Evolutionary conservation across 2,888 invertebrate species (phyloP), one percentile per base, ranked within the genome.

Genomic region (Busseola fusca): DNA sequence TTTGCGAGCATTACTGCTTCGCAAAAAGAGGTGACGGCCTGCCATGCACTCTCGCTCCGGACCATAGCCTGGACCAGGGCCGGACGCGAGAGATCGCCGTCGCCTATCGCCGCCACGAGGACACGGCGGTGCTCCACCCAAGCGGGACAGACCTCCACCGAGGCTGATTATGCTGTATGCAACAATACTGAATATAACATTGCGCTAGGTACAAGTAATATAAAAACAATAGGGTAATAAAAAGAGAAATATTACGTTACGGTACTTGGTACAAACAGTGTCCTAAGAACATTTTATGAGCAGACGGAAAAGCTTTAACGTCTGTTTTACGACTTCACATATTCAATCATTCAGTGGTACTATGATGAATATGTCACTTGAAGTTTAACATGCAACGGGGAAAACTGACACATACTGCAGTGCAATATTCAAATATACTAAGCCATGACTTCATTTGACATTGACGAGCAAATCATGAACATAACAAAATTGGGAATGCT

Each of bases 231-330:
- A 63, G 12, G 14, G 7, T 18, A 54, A 16, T 48, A 40, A 59
- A 59, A 18, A 58, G 40, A 34, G 0, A 12, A 10, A 56, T 70
- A 37, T 34, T 27, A n/a, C 37, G 40, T 50, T 40, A 64, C 34
- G 18, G 57, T 56, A 58, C 27, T 21, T 45, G 21, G 14, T 48
- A 18, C 34, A 30, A 59, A 50, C 27, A 34, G 27, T 65, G 40
- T 27, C 52, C 25, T 34, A 25, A 45, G 25, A 40, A 52, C 16
- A 54, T 45, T 62, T 79, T 68, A 69, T 79, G 79, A 45, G 25
- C 34, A 52, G 45, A 64, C 40, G 42, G 63, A 57, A 64, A 52
- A 30, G 25, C 21, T 54, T 52, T 27, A 73, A 40, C 25, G n/a
- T 12, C 16, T 10, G 3, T 50, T 76, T 72, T 56, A 78, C 21